phyloP scores from a whole-genome alignment of 2,888 invertebrate species.

The Marronus borbonicus region DNA sequence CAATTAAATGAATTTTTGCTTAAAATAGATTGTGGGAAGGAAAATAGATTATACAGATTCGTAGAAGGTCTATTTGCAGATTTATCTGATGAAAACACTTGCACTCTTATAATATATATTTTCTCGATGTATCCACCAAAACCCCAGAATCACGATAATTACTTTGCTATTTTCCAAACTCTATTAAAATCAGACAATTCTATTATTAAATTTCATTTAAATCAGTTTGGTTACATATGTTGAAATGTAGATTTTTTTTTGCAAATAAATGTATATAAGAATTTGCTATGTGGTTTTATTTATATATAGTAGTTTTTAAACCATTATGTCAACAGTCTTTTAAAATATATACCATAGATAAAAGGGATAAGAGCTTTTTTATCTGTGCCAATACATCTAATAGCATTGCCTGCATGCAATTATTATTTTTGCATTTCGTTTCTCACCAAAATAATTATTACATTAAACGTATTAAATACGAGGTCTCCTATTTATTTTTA shows the following conservation, averaged over 20 bases:
- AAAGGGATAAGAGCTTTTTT: too few species aligned
- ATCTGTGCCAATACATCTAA: too few species aligned
- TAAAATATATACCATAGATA: too few species aligned
- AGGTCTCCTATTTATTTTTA: too few species aligned
- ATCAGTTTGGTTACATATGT: background rate
- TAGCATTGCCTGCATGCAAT: too few species aligned
- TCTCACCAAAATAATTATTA: too few species aligned
- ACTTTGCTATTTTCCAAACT: background rate
- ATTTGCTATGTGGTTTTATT: too few species aligned
- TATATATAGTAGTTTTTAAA: too few species aligned
- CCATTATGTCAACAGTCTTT: too few species aligned
- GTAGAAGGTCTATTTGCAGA: background rate
- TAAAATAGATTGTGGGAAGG: background rate
- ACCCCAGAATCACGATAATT: background rate
- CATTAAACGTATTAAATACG: too few species aligned
- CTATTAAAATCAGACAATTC: background rate
- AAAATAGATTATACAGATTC: background rate
- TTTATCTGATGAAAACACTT: background rate
- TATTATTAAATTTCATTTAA: background rate
- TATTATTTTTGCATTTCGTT: too few species aligned
- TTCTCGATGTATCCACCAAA: constrained; percentile 1
- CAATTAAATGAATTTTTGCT: constrained; percentile 8
- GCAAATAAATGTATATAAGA: too few species aligned
- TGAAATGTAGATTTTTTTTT: background rate
- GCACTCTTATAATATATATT: background rate